Conservation (phyloP, 1,140 invertebrate genomes). For the Pemphigus obesinymphae region DNA sequence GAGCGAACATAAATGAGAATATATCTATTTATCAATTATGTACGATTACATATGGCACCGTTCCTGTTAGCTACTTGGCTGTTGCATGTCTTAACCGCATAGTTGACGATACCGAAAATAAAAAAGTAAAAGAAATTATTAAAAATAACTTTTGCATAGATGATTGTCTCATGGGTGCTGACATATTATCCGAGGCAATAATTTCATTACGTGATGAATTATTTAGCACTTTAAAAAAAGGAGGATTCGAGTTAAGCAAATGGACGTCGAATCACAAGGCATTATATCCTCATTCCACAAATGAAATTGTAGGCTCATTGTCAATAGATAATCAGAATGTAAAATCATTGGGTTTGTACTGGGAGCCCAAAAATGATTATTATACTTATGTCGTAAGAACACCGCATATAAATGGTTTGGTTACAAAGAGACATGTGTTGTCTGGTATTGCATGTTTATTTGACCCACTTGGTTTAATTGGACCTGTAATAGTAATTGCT, state of each 20-base stretch:
- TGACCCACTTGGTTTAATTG: constrained; percentile 47
- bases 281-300: background rate
- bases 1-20: constrained; percentile 6
- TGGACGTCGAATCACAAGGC: constrained; percentile 43
- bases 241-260: background rate
- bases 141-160: constrained; percentile 40
- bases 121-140: background rate
- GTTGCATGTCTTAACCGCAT: constrained; percentile 6
- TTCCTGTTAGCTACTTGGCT: constrained; percentile 4
- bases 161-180: constrained; percentile 26
- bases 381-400: background rate
- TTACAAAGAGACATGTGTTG: constrained; percentile 40
- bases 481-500: constrained; percentile 44
- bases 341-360: constrained; percentile 28
- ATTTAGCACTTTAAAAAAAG: constrained; percentile 28
- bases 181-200: constrained; percentile 1
- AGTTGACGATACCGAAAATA: background rate
- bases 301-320: background rate
- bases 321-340: background rate
- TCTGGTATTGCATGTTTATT: constrained; percentile 45
- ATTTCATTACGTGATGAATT: constrained; percentile 13
- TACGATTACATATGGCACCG: constrained; percentile 37
- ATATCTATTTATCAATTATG: constrained; percentile 38
- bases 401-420: background rate
- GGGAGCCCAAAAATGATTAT: background rate